Conservation (phyloP, 1,140 invertebrate species). For the Drosophila varians region DNA sequence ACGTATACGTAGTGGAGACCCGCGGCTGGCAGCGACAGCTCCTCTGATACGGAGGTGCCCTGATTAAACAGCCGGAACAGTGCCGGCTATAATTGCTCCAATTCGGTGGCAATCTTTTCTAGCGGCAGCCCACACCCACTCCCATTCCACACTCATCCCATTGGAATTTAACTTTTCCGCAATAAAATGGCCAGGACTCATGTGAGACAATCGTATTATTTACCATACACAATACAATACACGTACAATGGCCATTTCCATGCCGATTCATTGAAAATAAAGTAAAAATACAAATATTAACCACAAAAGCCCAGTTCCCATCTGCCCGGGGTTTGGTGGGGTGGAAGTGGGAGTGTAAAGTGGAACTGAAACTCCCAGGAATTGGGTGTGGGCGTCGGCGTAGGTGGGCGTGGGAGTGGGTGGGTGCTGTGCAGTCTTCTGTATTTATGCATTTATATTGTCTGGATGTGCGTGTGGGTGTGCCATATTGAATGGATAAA, state of each 20-base stretch:
- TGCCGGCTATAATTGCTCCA: conserved; percentile 41
- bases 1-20: background rate
- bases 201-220: conserved; percentile 69
- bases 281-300: conserved; percentile 73
- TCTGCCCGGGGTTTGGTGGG: conserved; percentile 16
- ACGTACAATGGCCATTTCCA: conserved; percentile 62
- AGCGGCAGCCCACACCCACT: background rate
- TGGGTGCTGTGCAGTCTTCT: conserved; percentile 47
- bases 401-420: background rate
- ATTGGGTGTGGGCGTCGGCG: conserved; percentile 4
- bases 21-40: conserved; percentile 26
- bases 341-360: background rate
- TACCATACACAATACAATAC: conserved; percentile 51
- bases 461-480: conserved; percentile 41
- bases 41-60: conserved; percentile 5
- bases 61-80: conserved; percentile 27
- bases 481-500: conserved; percentile 75
- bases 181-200: conserved; percentile 44
- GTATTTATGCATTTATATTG: conserved; percentile 62
- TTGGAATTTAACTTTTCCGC: conserved; percentile 42
- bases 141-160: conserved; percentile 4
- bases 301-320: conserved; percentile 59
- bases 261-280: conserved; percentile 71
- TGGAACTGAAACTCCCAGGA: background rate
- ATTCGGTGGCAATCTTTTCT: conserved; percentile 5